Percentiles rank a stretch among this genome's conserved stretches.
Conservation (phyloP, 2,888 invertebrate species). For the Ophraella communa region DNA sequence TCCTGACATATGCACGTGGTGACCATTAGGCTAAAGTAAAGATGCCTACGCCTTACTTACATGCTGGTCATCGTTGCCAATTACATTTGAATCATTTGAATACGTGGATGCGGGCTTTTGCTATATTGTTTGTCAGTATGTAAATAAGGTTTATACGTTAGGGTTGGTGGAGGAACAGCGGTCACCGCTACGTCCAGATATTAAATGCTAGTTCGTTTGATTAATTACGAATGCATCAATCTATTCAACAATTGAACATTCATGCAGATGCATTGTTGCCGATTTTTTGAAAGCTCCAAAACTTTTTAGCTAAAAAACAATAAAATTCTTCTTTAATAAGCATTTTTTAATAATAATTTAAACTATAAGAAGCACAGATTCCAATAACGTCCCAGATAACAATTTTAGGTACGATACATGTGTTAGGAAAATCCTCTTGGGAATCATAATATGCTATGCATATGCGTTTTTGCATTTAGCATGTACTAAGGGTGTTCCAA, state of each 20-base stretch:
- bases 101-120: conserved; percentile 53
- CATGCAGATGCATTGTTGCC: conserved; percentile 10
- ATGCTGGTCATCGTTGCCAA: conserved; percentile 57
- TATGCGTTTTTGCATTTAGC: too few species aligned
- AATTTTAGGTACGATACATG: too few species aligned
- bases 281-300: neutral
- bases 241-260: conserved; percentile 31
- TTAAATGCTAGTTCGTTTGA: conserved; percentile 53
- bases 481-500: too few species aligned
- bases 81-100: conserved; percentile 54
- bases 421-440: too few species aligned
- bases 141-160: conserved; percentile 52
- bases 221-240: conserved; percentile 47
- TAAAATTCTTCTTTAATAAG: neutral
- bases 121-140: conserved; percentile 51
- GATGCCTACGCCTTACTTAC: conserved; percentile 45
- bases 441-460: too few species aligned
- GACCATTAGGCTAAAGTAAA: conserved; percentile 49
- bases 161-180: conserved; percentile 45
- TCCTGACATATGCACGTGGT: conserved; percentile 46
- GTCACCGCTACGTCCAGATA: conserved; percentile 53
- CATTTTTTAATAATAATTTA: too few species aligned
- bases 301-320: neutral
- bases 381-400: too few species aligned
- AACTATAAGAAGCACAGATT: too few species aligned